Base-by-base conservation (phyloP, 2,113 vertebrate genomes). In the Pangasianodon hypophthalmus region DNA sequence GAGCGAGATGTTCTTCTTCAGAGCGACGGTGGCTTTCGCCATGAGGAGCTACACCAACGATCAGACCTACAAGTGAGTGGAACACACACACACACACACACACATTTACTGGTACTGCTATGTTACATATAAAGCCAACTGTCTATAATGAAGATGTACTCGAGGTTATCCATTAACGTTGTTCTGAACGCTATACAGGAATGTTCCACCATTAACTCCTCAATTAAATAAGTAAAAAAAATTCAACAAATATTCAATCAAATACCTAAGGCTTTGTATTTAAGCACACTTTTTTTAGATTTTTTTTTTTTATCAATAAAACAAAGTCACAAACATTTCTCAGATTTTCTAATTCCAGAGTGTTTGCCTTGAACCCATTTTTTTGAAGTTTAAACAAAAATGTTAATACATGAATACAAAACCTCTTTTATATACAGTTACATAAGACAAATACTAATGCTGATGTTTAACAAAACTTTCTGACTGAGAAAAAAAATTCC, bases 1-100 rank as follows among this genome's bases (percentile, higher is more conserved):
- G 41, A 97, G 95, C 92, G 98, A 99, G 93, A 96, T 96, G 92
- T 99, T 97, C 94, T 95, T 99, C 50, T 99, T 99, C 94, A 97
- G 92, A 94, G 96, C 98, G 0, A 93, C 97, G 88, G 88, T 99
- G 93, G 97, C 98, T 87, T 99, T 97, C 92, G 96, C 97, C 77
- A 97, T 99, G 97, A 97, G 97, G 93, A 96, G 67, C 84, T 92
- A 95, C 84, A 92, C 92, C 86, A 90, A 90, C 0, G 92, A 93
- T 52, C 93, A 93, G 85, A 21, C 87, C 18, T 98, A 96, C 86
- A 81, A 96, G 98, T 99, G 95, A 97, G 97, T 85, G 64, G 2
- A 52, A 52, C 21, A 54, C 9, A 64, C 48, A 46, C 56, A 77
- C 52, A 87, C 50, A 60, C 85, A 52, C 85, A 44, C 64, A 48